These are phyloP conservation scores for Sesamia nonagrioides DNA, from an alignment of 1,140 invertebrate species.

Conservation along the genomic window DNA sequence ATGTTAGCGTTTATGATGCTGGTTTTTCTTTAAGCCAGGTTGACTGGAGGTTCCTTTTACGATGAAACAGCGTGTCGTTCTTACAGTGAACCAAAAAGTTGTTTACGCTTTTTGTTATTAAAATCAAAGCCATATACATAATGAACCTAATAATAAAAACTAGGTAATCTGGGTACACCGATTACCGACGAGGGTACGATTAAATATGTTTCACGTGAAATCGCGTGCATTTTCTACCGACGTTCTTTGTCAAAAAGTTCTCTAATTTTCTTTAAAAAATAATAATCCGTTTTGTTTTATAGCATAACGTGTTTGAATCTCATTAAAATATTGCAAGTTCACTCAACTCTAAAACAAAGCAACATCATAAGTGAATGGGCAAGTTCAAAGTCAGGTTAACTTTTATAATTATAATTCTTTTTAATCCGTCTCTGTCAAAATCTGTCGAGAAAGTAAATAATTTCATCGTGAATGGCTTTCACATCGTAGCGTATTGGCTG, in stretches of 20 bases:
- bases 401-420: conserved; percentile 60
- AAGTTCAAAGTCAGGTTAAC: conserved; percentile 59
- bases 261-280: conserved; percentile 9
- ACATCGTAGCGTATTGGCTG: neutral
- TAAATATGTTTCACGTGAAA: conserved; percentile 9
- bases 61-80: too few relatives aligned
- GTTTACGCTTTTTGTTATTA: neutral
- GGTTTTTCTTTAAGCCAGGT: too few relatives aligned
- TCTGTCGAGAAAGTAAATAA: conserved; percentile 51
- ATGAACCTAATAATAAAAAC: too few relatives aligned
- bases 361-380: conserved; percentile 65
- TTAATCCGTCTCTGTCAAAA: conserved; percentile 53
- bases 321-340: conserved; percentile 41
- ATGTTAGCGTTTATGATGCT: neutral
- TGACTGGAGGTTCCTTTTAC: too few relatives aligned
- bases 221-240: neutral
- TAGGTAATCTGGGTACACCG: neutral
- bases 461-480: conserved; percentile 32
- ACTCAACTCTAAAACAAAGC: conserved; percentile 56
- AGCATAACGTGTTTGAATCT: conserved; percentile 16
- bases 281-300: conserved; percentile 6
- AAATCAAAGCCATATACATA: neutral
- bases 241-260: conserved; percentile 19
- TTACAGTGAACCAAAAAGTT: neutral
- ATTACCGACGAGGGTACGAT: too few relatives aligned